Evolutionary conservation across 2,888 invertebrate genomes (phyloP), one percentile per base, ranked within the genome.

Genomic region (Ectemnius continuus): DNA sequence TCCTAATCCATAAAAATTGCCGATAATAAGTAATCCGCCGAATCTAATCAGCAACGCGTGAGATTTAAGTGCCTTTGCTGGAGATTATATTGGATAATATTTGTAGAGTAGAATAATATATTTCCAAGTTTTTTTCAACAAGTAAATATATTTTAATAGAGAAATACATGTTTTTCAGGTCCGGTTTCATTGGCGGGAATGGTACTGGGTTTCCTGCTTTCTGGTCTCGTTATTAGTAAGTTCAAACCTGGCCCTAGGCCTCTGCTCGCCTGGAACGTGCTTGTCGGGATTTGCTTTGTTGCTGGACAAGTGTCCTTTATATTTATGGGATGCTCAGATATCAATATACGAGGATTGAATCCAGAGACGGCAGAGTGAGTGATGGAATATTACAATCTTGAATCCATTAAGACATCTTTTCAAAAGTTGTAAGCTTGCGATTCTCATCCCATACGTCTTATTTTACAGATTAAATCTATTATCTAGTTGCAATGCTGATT

Each of bases 251-350:
- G 91, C 2, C 92, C 94, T 0, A 91, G 92, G 74, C 92, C 92
- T 59, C 91, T 94, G 0, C 91, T 94, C 0, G 91, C 92, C 73
- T 94, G 94, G 94, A 94, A 94, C 84, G 92, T 94, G 0, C 76
- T 94, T 4, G 93, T 94, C 36, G 94, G 94, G 0, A 70, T 92
- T 23, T 87, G 92, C n/a, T 93, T 92, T 73, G 91, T 94, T 36
- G 60, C 91, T 6, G 93, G 93, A 18, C 92, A 93, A 84, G 85
- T 93, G 11, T 87, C 91, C 0, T 93, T 93, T 81, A 92, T 93
- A 69, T 93, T 93, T 80, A 87, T 94, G 57, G 92, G 93, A 58
- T 94, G 94, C 82, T 84, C 90, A 1, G 88, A 87, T 61, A 85
- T 88, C 3, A 88, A 86, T 16, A 86, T 92, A 36, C 86, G 88